Base-by-base conservation (phyloP, 2,888 invertebrate genomes). In the Sycophila texana region DNA sequence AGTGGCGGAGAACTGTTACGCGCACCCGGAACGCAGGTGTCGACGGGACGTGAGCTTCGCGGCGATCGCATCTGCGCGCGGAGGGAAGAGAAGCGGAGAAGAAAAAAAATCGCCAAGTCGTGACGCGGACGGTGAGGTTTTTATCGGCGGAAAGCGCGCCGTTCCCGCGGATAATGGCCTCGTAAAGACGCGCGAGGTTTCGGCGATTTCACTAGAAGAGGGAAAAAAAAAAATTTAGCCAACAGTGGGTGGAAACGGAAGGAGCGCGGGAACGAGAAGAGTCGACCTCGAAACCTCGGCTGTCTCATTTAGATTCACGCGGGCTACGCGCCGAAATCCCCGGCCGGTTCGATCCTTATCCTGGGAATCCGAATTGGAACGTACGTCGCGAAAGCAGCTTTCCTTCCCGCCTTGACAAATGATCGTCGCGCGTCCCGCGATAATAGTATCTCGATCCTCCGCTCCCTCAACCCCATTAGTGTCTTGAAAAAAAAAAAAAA, bases 171-270 rank as follows among this genome's bases (percentile, higher is more conserved):
- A 57, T 77, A 77, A 77, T 65, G 51, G 71, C 65, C 63, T 71
- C 63, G 71, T 71, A 71, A 71, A 76, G 55, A n/a, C 39, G 53
- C 4, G 53, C 12, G 53, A 53, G 53, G n/a, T n/a, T n/a, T 5
- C 53, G 14, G 2, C 53, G 53, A 53, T 53, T 53, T 74, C 67
- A 67, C 74, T 74, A 26, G 66, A 49, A 49, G 20, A 16, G 14
- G 5, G 13, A 22, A 10, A 49, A 47, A n/a, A 47, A 68, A 61
- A 70, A 10, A 39, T 39, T 10, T 10, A 39, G 10, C 39, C 5
- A 2, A 74, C 73, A 77, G 73, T 73, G 72, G 73, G 68, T 78
- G 78, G 63, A 74, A 68, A 39, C 75, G 75, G 75, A 68, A 61
- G 61, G 68, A 39, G 4, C 22, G 65, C 73, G 51, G 26, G 26